A percentile compares a stretch with the other conserved stretches of the same genome.
Conservation (phyloP, 2,888 invertebrate genomes). For the Pristionchus japonicus region DNA sequence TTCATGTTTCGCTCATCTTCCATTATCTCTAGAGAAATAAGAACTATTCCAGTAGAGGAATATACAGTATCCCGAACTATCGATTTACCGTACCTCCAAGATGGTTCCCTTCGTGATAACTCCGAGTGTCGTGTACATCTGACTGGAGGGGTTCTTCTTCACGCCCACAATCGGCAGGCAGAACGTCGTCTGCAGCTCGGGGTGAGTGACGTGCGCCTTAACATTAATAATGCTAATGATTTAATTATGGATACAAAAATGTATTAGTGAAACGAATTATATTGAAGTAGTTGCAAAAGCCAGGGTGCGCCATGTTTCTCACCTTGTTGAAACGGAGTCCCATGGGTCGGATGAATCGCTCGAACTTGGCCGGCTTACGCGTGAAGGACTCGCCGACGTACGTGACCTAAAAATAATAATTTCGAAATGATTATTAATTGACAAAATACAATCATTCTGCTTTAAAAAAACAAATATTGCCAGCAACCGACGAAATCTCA, state of each 20-base stretch:
- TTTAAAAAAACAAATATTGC: neutral
- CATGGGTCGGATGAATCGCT: constrained; percentile 98
- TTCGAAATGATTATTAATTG: neutral
- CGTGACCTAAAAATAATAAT: constrained; percentile 60
- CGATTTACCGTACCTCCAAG: constrained; percentile 55
- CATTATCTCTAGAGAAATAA: no score
- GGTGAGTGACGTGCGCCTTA: constrained; percentile 97
- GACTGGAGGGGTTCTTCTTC: constrained; percentile 97
- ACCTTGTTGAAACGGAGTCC: constrained; percentile 75
- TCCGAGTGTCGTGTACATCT: constrained; percentile 95
- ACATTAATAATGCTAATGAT: neutral
- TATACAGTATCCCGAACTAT: neutral
- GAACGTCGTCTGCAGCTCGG: constrained; percentile 97
- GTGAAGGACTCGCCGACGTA: constrained; percentile 99
- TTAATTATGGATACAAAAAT: no score
- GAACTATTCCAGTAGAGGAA: no score
- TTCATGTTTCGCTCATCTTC: no score
- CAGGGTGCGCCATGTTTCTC: no score
- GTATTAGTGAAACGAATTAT: no score
- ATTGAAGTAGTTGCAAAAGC: no score
- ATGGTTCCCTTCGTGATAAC: constrained; percentile 89
- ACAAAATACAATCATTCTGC: neutral
- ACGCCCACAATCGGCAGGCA: constrained; percentile 97
- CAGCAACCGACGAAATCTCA: constrained; percentile 79
- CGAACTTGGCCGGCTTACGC: constrained; percentile 98